phyloP scores from a whole-genome alignment of 2,888 invertebrate species.

The Desoria tigrina region DNA sequence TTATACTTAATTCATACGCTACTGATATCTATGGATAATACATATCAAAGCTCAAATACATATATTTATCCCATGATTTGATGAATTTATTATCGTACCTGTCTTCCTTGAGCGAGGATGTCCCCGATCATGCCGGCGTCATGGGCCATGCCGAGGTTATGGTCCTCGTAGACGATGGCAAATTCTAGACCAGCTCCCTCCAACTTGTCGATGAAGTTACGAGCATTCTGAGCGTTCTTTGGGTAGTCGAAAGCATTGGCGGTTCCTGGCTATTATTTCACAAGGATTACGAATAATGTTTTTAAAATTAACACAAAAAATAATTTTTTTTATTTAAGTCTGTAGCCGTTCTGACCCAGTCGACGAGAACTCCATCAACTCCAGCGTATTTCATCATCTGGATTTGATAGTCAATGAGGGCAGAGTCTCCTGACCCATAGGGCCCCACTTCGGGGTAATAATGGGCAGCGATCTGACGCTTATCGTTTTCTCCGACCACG shows the following conservation, averaged over 20 bases:
- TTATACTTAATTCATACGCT: too few relatives aligned
- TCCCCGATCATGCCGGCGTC: conserved; percentile 48
- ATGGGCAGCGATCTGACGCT: conserved; percentile 45
- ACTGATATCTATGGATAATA: too few relatives aligned
- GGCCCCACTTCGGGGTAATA: conserved; percentile 48
- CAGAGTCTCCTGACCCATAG: conserved; percentile 43
- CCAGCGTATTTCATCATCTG: conserved; percentile 46
- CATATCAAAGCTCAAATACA: too few relatives aligned
- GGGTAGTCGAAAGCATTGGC: conserved; percentile 44
- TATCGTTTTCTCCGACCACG: conserved; percentile 29
- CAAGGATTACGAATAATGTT: too few relatives aligned
- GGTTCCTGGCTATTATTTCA: conserved; percentile 23
- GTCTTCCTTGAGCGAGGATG: conserved; percentile 34
- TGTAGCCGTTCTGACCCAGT: too few relatives aligned
- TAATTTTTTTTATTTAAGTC: too few relatives aligned
- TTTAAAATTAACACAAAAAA: too few relatives aligned
- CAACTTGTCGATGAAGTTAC: conserved; percentile 31
- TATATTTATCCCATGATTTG: too few relatives aligned
- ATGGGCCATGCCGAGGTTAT: conserved; percentile 45
- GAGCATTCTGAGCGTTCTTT: conserved; percentile 40
- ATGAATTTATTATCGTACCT: too few relatives aligned
- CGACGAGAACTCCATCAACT: conserved; percentile 48
- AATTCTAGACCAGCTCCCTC: conserved; percentile 41
- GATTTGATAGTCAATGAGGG: conserved; percentile 43
- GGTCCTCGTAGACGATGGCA: conserved; percentile 50